Conservation (phyloP, 2,888 invertebrate genomes). For the Eucriotettix oculatus region DNA sequence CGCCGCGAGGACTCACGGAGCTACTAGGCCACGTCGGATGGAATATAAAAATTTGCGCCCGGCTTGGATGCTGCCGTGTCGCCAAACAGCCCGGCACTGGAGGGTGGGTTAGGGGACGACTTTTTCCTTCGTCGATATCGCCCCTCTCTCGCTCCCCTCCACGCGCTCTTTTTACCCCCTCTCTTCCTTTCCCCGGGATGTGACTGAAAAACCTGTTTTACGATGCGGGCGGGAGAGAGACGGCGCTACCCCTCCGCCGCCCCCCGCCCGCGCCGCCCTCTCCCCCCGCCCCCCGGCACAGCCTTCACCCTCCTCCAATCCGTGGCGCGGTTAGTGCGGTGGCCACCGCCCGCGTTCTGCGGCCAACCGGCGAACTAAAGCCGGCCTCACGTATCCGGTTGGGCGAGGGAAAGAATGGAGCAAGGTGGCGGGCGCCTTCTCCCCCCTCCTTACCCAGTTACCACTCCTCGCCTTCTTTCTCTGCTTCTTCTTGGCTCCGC, state of each 20-base stretch:
- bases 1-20: background rate
- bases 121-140: conserved; percentile 12
- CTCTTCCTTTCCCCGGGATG: conserved; percentile 5
- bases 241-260: conserved; percentile 23
- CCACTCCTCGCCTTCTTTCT: background rate
- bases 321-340: conserved; percentile 16
- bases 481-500: background rate
- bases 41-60: conserved; percentile 25
- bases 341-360: conserved; percentile 19
- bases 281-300: conserved; percentile 22
- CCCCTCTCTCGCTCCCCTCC: conserved; percentile 4
- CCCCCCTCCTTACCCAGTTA: background rate
- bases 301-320: conserved; percentile 12
- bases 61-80: conserved; percentile 5
- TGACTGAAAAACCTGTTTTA: conserved; percentile 14
- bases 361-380: conserved; percentile 19
- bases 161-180: conserved; percentile 1
- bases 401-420: conserved; percentile 10
- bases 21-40: background rate
- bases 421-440: background rate
- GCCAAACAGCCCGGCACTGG: conserved; percentile 7
- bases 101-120: conserved; percentile 4
- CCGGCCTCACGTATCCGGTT: conserved; percentile 12
- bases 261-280: conserved; percentile 22
- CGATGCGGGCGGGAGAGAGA: background rate